Conservation (phyloP, 2,113 vertebrate genomes). For the Emydocephalus ijimae region DNA sequence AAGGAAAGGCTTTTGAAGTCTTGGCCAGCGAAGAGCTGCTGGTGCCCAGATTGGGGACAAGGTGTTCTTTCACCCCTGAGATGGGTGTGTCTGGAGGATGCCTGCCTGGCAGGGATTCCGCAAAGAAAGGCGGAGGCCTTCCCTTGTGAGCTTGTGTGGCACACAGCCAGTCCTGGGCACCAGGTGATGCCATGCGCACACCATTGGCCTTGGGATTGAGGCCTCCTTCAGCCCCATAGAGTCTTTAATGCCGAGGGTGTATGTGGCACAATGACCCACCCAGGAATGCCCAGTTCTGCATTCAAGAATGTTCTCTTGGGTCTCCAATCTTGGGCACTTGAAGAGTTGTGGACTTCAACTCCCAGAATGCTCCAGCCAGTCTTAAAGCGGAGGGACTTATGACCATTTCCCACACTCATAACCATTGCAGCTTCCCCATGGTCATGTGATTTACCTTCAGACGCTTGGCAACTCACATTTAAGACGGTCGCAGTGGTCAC, state of each 20-base stretch:
- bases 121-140: no score
- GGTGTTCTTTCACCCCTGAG: no score
- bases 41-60: neutral
- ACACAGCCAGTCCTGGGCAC: neutral
- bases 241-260: neutral
- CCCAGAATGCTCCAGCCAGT: no score
- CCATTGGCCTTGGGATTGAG: neutral
- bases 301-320: no score
- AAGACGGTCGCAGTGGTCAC: no score
- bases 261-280: neutral
- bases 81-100: neutral
- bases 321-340: neutral
- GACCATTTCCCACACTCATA: neutral
- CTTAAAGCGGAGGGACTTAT: no score
- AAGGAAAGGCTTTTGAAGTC: neutral
- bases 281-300: neutral
- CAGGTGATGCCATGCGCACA: fast-evolving
- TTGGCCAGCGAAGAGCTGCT: neutral
- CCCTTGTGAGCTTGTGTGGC: no score
- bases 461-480: no score
- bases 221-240: neutral
- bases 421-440: no score
- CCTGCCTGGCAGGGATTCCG: neutral
- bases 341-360: neutral
- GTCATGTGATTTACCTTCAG: no score